phyloP scores from a whole-genome alignment of 2,888 invertebrate species.

The Xylota sylvarum region DNA sequence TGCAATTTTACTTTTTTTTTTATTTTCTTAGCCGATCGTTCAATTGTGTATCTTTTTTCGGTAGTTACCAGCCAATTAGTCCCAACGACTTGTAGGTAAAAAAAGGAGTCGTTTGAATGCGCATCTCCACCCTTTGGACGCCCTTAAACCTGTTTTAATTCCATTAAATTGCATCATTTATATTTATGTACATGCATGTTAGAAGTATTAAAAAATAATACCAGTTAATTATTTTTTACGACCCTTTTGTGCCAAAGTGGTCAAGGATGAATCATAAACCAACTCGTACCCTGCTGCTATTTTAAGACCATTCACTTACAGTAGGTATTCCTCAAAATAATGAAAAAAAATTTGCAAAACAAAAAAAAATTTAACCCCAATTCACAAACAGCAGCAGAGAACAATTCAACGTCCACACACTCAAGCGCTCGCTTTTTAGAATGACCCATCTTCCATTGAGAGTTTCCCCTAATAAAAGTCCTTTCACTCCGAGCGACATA shows the following conservation, averaged over 20 bases:
- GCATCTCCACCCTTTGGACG: no score
- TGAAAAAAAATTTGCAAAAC: not conserved
- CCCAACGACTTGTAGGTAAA: no score
- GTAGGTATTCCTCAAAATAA: slow-evolving; percentile 7
- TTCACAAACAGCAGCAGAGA: slow-evolving; percentile 6
- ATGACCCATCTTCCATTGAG: slow-evolving; percentile 21
- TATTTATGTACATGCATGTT: not conserved
- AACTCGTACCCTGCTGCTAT: not conserved
- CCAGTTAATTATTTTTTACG: not conserved
- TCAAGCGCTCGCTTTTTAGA: not conserved
- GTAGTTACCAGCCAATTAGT: no score
- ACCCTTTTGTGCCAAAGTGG: not conserved
- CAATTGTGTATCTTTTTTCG: no score
- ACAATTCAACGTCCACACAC: slow-evolving; percentile 14
- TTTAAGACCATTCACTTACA: slow-evolving; percentile 10
- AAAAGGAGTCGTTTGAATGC: no score
- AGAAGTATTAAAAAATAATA: not conserved
- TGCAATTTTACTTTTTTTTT: no score
- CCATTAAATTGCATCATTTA: not conserved
- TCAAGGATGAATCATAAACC: slow-evolving; percentile 6
- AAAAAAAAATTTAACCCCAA: slow-evolving; percentile 25
- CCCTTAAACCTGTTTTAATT: no score
- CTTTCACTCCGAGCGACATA: slow-evolving; percentile 22
- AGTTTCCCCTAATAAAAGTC: slow-evolving; percentile 29
- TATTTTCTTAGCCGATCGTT: no score